Evolutionary conservation across 2,113 vertebrate species (phyloP), one percentile per base, ranked within the genome.

Genomic region (Felis catus): DNA sequence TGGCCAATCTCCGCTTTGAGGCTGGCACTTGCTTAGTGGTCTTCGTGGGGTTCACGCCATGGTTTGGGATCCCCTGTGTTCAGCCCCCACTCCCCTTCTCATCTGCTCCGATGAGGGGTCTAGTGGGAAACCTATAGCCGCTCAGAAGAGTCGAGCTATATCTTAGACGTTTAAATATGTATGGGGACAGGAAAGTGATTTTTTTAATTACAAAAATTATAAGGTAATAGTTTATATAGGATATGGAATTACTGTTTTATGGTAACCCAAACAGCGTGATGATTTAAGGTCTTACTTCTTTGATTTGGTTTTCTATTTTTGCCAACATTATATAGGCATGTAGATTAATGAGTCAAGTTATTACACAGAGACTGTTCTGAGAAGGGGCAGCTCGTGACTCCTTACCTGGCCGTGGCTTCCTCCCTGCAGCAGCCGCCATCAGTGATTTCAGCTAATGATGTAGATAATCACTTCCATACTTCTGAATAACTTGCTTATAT

Each of bases 31-130:
- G 4, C 9, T 5, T 55, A 6, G 2, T 81, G 41, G 74, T 63
- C 76, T 87, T 36, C 9, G 1, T 45, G 7, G 11, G 31, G 18
- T 45, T 1, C 15, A 15, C 0, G 1, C 63, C 0, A 29, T 10
- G 19, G 19, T 33, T 13, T 3, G 1, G 14, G 39, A n/a, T 48
- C 12, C 33, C 27, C 7, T 41, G 0, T 11, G 31, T 45, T 39
- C 65, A 15, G n/a, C 29, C 63, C 36, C 45, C 9, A 7, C 25
- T 11, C 3, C 7, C 51, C 33, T n/a, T 12, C n/a, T 23, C 53
- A 31, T 71, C 87, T 76, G 25, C 39, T 93, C 61, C 39, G 13
- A 27, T 33, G 58, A 71, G n/a, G 16, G 27, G 13, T 76, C 27
- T 68, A 16, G 0, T 31, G 66, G 27, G 65, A 63, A 51, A 41